These are phyloP conservation scores for Diaperis boleti DNA, from an alignment of 2,888 invertebrate species.

Conservation along the genomic window DNA sequence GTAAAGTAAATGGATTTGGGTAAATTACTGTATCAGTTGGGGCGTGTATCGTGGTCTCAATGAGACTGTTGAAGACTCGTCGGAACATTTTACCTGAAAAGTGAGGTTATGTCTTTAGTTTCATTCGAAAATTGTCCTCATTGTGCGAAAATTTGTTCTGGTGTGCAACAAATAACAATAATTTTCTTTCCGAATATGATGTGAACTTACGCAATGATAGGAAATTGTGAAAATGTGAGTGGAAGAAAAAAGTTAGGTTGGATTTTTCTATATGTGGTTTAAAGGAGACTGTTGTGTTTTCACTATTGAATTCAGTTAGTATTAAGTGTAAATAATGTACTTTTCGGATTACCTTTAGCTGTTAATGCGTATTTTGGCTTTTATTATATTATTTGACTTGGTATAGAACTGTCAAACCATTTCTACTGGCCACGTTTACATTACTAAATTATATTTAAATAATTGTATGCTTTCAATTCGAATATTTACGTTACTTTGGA, in stretches of 20 bases:
- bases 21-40: constrained; percentile 53
- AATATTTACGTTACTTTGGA: too few relatives aligned
- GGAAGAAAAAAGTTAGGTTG: background rate
- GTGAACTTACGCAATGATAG: background rate
- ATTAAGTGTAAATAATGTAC: background rate
- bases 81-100: constrained; percentile 58
- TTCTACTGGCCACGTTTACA: background rate
- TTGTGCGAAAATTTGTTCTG: background rate
- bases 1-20: constrained; percentile 58
- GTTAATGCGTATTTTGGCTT: background rate
- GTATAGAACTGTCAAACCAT: background rate
- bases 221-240: background rate
- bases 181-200: background rate
- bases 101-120: constrained; percentile 15
- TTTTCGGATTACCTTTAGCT: background rate
- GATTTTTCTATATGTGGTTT: background rate
- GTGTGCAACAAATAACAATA: background rate
- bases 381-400: background rate
- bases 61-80: constrained; percentile 58
- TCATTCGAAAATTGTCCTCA: background rate
- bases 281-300: background rate
- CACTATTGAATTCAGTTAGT: background rate
- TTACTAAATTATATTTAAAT: too few relatives aligned
- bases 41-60: constrained; percentile 57
- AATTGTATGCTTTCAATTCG: too few relatives aligned